Evolutionary conservation across 2,888 invertebrate genomes (phyloP).

Genomic region (Philaethria dido): DNA sequence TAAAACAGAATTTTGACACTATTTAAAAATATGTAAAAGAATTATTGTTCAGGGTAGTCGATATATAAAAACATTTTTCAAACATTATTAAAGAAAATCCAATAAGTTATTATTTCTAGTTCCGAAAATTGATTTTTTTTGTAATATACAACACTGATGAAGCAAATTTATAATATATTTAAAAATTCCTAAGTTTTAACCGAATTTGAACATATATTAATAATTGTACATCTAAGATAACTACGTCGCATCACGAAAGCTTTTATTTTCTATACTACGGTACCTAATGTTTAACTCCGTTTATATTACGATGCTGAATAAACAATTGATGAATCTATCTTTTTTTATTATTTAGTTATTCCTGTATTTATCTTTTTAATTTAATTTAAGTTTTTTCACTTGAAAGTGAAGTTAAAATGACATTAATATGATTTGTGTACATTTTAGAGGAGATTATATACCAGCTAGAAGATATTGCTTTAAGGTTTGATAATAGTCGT

Average conservation of each 20-base stretch:
- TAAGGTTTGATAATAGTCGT: too few relatives aligned
- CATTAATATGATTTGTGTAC: too few relatives aligned
- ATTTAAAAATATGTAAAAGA: too few relatives aligned
- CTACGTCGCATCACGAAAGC: constrained; percentile 24
- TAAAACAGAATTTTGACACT: too few relatives aligned
- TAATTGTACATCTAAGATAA: constrained; percentile 7
- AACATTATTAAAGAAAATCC: neutral
- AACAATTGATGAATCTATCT: constrained; percentile 42
- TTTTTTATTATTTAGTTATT: constrained; percentile 5
- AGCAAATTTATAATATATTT: neutral
- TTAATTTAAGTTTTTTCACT: neutral
- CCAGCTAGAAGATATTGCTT: too few relatives aligned
- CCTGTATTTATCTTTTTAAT: neutral
- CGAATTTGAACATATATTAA: constrained; percentile 8
- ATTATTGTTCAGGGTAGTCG: neutral
- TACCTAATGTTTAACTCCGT: constrained; percentile 56
- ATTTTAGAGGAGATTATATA: too few relatives aligned
- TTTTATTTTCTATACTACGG: constrained; percentile 54
- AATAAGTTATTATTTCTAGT: neutral
- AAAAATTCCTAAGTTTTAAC: neutral
- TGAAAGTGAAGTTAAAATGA: too few relatives aligned
- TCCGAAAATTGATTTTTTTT: neutral
- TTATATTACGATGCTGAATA: constrained; percentile 59
- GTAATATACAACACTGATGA: neutral
- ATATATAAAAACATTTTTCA: neutral